Evolutionary conservation across 2,888 invertebrate species (phyloP).

Genomic region (Philhelius pedissequus): DNA sequence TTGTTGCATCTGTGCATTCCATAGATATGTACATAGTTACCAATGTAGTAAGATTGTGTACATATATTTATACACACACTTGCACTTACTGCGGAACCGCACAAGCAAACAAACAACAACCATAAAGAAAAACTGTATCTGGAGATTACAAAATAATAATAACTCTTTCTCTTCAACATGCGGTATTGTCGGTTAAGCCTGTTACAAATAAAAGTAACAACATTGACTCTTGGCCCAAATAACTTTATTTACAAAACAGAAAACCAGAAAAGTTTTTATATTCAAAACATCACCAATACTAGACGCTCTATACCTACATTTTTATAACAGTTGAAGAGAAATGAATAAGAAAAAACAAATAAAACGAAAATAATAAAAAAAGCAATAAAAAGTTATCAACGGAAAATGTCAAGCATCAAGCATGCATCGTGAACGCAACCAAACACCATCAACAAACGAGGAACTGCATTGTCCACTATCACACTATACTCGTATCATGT

Average conservation of each 20-base stretch:
- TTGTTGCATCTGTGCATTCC: slow-evolving; percentile 27
- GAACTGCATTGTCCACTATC: slow-evolving; percentile 3
- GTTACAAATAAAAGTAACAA: slow-evolving; percentile 44
- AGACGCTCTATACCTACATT: not conserved
- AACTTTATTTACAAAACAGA: slow-evolving; percentile 60
- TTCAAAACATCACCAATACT: slow-evolving; percentile 34
- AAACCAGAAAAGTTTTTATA: slow-evolving; percentile 31
- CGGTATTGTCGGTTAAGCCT: slow-evolving; percentile 6
- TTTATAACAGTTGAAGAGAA: slow-evolving; percentile 5
- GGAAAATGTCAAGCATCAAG: not conserved
- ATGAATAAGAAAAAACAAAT: slow-evolving; percentile 20
- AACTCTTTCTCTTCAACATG: not conserved
- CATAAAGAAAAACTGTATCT: not conserved
- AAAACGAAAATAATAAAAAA: slow-evolving; percentile 14
- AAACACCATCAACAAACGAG: not conserved
- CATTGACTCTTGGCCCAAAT: slow-evolving; percentile 56
- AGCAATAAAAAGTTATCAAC: slow-evolving; percentile 26
- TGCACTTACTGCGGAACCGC: slow-evolving; percentile 1
- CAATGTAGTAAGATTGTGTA: slow-evolving; percentile 29
- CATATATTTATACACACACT: not conserved
- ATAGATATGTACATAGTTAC: too few relatives aligned
- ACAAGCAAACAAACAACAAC: slow-evolving; percentile 11
- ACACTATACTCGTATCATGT: not conserved
- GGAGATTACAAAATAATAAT: slow-evolving; percentile 19
- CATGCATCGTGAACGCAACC: not conserved